Conservation (phyloP, 2,888 invertebrate species). For the Drymonia ruficornis region DNA sequence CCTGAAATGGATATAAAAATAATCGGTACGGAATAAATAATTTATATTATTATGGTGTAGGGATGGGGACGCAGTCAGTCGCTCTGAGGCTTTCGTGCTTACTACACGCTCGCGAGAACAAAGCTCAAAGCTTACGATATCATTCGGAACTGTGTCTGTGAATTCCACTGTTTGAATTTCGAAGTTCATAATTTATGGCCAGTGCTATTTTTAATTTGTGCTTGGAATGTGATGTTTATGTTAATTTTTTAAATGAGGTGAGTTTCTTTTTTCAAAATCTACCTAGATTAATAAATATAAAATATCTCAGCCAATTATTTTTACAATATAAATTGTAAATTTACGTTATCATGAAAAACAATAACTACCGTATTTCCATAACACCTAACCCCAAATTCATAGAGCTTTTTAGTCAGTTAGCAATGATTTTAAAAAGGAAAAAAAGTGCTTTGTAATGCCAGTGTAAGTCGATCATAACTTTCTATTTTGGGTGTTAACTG, state of each 20-base stretch:
- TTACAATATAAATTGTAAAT: too few species aligned
- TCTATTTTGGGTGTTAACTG: too few species aligned
- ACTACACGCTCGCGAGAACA: background rate
- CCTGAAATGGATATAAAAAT: conserved; percentile 2
- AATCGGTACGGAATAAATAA: background rate
- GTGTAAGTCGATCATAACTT: too few species aligned
- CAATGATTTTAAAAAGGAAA: too few species aligned
- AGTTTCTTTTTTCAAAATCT: background rate
- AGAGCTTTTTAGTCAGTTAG: too few species aligned
- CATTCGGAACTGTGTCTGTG: background rate
- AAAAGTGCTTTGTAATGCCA: too few species aligned
- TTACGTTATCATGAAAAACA: too few species aligned
- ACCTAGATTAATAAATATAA: too few species aligned
- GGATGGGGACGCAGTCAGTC: background rate
- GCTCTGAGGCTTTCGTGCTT: background rate
- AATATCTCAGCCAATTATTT: too few species aligned
- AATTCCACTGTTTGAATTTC: background rate
- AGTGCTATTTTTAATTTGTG: background rate
- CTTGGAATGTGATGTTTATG: background rate
- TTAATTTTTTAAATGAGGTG: background rate
- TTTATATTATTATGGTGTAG: background rate
- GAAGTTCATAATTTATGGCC: background rate
- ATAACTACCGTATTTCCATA: too few species aligned
- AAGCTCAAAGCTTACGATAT: background rate
- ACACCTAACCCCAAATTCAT: too few species aligned